Evolutionary conservation across 1,140 invertebrate species (phyloP), one percentile per base, ranked within the genome.

Genomic region (Carcinoscorpius rotundicauda): DNA sequence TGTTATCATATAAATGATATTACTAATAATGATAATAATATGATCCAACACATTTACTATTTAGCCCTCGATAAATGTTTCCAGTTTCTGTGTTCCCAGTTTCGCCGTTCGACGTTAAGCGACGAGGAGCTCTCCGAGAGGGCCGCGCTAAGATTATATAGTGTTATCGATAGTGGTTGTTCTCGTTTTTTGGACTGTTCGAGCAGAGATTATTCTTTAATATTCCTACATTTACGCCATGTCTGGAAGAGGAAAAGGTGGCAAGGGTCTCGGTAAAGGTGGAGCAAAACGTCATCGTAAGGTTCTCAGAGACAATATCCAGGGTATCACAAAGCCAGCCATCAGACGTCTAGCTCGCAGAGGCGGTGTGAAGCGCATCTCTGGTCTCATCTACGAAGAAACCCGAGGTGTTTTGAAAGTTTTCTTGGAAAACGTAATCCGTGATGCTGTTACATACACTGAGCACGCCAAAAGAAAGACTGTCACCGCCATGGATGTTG

Each of bases 391-490:
- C 68, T 88, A 88, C 72, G 85, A 87, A 72, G 85, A 85, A 72
- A 84, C 82, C 57, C 80, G 83, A 63, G 82, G 83, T 71, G 85
- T 87, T 0, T 75, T 88, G n/a, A 89, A 88, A 75, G 83, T 88
- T 0, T 91, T 91, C 76, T 76, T 91, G 62, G 87, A 89, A 75
- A 89, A 88, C 73, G 85, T 90, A 0, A 90, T 90, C 72, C 81
- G 86, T 64, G 88, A 89, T 76, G 86, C 87, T 9, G 86, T 90
- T 62, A 89, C 86, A 10, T 90, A 89, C 78, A 87, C 86, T 6
- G 87, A 87, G 75, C 86, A 89, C 75, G 86, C 87, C 68, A 89
- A 88, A 78, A 79, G 87, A 68, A 91, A 90, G 78, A 91, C 88
- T 29, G 81, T 84, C 55, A 91, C 88, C 6, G 87, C 88, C 61